Evolutionary conservation across 2,113 vertebrate genomes (phyloP), one percentile per base, ranked within the genome.

Genomic region (Chauna torquata): DNA sequence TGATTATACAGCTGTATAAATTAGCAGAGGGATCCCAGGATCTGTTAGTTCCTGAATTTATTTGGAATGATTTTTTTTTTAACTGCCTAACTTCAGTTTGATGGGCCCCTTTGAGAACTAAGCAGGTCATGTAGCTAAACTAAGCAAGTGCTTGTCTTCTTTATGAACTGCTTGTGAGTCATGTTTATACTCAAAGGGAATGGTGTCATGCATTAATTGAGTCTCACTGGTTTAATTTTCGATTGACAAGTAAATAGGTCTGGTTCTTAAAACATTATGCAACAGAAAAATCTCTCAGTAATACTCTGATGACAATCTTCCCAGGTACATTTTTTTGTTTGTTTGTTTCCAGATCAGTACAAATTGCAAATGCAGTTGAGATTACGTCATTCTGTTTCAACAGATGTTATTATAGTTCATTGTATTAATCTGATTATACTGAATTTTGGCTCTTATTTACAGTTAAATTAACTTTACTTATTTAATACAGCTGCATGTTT

Each of bases 141-240:
- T 92, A 78, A 85, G 65, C 87, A 85, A 64, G 49, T 88, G 79
- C 83, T 91, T 80, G 54, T 90, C 79, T 78, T 85, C 92, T 85
- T 78, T 93, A 72, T 18, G 59, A 90, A 45, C 75, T 59, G 65
- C 80, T 68, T 88, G 75, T 91, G 90, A 92, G 79, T 85, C 83
- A 74, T 82, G 54, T 85, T 92, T 58, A 50, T 88, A 61, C 86
- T 94, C 92, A 90, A 69, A 92, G 83, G 83, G 90, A 92, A 87
- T 28, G 45, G 90, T 74, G 70, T 74, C 92, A 65, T 23, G 70
- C 58, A 78, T 54, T 91, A 94, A 94, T 88, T 94, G 80, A 93
- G 75, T 91, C 90, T 94, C 90, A 82, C 54, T 65, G 93, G 90
- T 85, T 91, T 94, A 88, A 94, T 91, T 93, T 94, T 76, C 3